Conservation (phyloP, 2,113 vertebrate species). For the Mesembrinibis cayennensis region DNA sequence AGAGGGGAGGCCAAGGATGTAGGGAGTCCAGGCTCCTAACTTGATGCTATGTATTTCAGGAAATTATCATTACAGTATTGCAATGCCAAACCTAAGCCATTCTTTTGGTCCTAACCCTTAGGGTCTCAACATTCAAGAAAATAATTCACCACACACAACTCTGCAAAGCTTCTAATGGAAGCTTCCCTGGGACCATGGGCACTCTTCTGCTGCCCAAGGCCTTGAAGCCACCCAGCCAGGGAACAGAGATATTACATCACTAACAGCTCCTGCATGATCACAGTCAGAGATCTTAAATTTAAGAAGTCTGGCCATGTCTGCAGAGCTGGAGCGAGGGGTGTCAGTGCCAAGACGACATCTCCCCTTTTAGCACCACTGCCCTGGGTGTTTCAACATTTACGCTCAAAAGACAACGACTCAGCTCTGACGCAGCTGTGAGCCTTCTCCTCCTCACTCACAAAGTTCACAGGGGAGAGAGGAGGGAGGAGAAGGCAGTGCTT, state of each 20-base stretch:
- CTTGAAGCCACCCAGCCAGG: background rate
- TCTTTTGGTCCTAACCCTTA: background rate
- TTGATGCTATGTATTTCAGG: rapidly evolving
- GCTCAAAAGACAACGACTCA: rapidly evolving
- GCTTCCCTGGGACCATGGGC: background rate
- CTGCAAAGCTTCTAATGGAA: background rate
- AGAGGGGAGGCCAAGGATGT: background rate
- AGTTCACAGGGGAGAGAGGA: background rate
- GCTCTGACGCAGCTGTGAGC: background rate
- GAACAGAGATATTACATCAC: background rate
- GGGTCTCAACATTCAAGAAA: background rate
- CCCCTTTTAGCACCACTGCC: background rate
- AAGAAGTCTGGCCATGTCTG: background rate
- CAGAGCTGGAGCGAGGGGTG: background rate
- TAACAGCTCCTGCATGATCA: background rate
- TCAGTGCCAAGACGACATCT: background rate
- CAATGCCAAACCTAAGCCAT: background rate
- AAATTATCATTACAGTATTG: background rate
- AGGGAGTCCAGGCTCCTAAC: background rate
- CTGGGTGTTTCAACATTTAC: rapidly evolving
- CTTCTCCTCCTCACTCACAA: background rate
- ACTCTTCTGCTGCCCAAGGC: background rate
- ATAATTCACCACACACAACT: background rate
- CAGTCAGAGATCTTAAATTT: background rate
- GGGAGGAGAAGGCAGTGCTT: background rate